These are phyloP conservation scores for Prunella strophiata DNA, from an alignment of 2,797 vertebrate species.

Conservation along the genomic window DNA sequence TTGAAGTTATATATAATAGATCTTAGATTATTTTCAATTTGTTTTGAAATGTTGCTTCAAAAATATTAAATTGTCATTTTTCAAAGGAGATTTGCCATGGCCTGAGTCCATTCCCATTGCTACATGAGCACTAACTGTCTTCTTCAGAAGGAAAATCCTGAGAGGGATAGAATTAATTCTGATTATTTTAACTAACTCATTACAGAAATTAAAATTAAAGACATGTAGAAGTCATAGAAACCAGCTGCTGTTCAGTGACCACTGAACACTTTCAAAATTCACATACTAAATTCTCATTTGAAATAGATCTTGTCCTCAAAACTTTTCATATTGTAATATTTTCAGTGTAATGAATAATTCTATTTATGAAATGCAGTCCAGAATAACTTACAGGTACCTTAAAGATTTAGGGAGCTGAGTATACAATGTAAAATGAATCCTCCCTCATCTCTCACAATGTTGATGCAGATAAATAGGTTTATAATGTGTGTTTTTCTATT, in stretches of 20 bases:
- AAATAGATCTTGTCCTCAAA: slow-evolving; percentile 20
- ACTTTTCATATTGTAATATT: neutral
- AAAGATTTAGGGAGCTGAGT: neutral
- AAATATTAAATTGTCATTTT: neutral
- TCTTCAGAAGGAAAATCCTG: neutral
- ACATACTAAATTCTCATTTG: neutral
- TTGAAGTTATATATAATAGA: neutral
- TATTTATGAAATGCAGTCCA: neutral
- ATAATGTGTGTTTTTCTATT: neutral
- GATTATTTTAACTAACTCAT: neutral
- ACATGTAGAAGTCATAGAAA: neutral
- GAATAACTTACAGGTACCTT: neutral
- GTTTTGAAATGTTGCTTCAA: neutral
- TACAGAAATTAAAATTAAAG: slow-evolving; percentile 16
- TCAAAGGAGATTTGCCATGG: neutral
- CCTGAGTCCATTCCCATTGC: neutral
- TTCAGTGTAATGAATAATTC: slow-evolving; percentile 23
- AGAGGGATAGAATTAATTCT: neutral
- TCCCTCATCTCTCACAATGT: neutral
- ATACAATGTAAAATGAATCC: neutral
- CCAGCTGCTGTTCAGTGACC: neutral
- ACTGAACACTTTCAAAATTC: neutral
- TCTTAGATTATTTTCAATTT: neutral
- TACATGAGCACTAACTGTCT: neutral
- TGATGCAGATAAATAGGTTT: neutral